Evolutionary conservation across 1,140 invertebrate genomes (phyloP).

Genomic region (Drosophila hydei): DNA sequence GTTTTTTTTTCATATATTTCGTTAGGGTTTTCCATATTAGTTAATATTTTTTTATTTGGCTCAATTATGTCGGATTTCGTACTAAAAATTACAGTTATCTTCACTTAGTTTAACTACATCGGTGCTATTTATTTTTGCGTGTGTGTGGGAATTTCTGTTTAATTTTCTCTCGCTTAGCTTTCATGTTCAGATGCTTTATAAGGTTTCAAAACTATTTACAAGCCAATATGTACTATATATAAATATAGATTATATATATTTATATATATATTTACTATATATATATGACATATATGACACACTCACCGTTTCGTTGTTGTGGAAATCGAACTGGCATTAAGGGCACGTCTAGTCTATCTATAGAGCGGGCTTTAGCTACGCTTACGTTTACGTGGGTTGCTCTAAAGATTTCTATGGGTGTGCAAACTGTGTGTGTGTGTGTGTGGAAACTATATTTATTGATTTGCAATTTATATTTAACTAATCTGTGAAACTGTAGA

Average conservation of each 20-base stretch:
- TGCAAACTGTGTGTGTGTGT: too few species aligned
- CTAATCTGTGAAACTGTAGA: too few species aligned
- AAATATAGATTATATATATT: conserved; percentile 1
- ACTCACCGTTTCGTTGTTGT: conserved; percentile 61
- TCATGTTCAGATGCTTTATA: conserved; percentile 61
- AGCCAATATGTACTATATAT: conserved; percentile 54
- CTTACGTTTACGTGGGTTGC: conserved; percentile 3
- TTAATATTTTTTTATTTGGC: conserved; percentile 40
- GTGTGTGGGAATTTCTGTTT: conserved; percentile 9
- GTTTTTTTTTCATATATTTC: conserved; percentile 22
- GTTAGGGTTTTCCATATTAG: conserved; percentile 62
- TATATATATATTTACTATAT: conserved; percentile 9
- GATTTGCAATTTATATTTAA: too few species aligned
- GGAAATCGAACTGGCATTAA: conserved; percentile 19
- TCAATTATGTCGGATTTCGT: conserved; percentile 41
- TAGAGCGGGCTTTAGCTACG: conserved; percentile 1
- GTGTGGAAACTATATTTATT: too few species aligned
- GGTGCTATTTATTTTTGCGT: conserved; percentile 28
- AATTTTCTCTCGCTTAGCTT: conserved; percentile 38
- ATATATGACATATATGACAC: conserved; percentile 15
- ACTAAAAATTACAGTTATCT: conserved; percentile 52
- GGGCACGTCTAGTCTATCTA: conserved; percentile 28
- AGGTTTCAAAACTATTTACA: conserved; percentile 70
- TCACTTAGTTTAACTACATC: conserved; percentile 36
- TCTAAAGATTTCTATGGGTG: not conserved